Evolutionary conservation across 2,888 invertebrate species (phyloP).

Genomic region (Digitonthophagus gazella): DNA sequence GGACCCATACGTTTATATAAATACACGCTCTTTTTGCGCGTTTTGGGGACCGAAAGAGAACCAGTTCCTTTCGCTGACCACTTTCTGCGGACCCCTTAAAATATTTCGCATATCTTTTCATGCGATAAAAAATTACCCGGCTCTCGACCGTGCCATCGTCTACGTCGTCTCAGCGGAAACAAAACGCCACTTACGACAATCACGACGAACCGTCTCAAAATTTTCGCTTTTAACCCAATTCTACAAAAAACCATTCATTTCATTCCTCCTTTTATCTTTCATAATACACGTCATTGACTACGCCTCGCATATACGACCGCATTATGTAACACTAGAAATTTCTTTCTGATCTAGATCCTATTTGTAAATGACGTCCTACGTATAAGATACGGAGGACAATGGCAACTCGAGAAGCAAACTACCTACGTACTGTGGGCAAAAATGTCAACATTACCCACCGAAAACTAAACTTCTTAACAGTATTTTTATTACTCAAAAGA

Average conservation of each 20-base stretch:
- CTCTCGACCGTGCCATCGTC: neutral
- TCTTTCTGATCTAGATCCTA: neutral
- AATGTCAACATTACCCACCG: neutral
- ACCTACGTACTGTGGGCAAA: neutral
- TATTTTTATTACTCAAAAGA: too few relatives aligned
- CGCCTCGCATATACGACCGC: neutral
- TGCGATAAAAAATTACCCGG: slow-evolving; percentile 18
- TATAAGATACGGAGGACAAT: neutral
- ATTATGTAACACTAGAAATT: neutral
- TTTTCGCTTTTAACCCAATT: too few relatives aligned
- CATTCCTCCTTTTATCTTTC: neutral
- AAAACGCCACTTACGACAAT: too few relatives aligned
- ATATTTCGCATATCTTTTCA: slow-evolving; percentile 25
- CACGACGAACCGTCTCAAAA: too few relatives aligned
- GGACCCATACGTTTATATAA: slow-evolving; percentile 16
- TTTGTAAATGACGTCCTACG: neutral
- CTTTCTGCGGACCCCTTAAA: slow-evolving; percentile 24
- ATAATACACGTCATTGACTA: neutral
- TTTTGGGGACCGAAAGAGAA: slow-evolving; percentile 19
- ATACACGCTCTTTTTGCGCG: slow-evolving; percentile 15
- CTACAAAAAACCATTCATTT: neutral
- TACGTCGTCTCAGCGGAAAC: too few relatives aligned
- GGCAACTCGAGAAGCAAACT: neutral
- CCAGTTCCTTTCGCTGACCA: slow-evolving; percentile 25
- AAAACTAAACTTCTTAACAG: neutral